Conservation (phyloP, 2,888 invertebrate genomes). For the Halictus ligatus region DNA sequence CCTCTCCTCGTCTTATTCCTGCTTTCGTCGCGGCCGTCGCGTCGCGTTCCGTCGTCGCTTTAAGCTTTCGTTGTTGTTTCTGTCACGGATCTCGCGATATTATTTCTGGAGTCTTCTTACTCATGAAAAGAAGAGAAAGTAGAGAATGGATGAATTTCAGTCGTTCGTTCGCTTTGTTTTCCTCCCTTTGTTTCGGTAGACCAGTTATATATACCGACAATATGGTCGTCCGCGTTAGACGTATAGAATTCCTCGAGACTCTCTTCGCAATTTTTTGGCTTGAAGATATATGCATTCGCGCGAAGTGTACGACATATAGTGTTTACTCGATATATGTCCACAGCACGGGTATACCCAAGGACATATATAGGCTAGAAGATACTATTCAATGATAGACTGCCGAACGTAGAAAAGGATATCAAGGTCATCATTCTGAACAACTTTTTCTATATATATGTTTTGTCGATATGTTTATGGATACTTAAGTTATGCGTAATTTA, state of each 20-base stretch:
- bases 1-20: neutral
- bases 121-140: neutral
- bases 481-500: too few relatives aligned
- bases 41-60: slow-evolving; percentile 24
- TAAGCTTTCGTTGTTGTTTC: slow-evolving; percentile 43
- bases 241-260: slow-evolving; percentile 22
- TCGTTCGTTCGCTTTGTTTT: slow-evolving; percentile 47
- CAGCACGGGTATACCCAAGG: too few relatives aligned
- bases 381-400: too few relatives aligned
- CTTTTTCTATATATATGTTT: too few relatives aligned
- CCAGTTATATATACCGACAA: slow-evolving; percentile 2
- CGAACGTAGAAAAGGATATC: too few relatives aligned
- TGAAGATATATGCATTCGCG: neutral
- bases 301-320: neutral
- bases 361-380: too few relatives aligned
- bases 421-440: too few relatives aligned
- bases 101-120: slow-evolving; percentile 37
- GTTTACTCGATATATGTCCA: too few relatives aligned
- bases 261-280: neutral
- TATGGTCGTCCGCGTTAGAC: slow-evolving; percentile 12
- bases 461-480: too few relatives aligned
- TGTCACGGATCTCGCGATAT: slow-evolving; percentile 26
- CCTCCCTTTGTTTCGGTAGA: slow-evolving; percentile 31
- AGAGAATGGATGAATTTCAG: slow-evolving; percentile 38
- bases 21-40: neutral